A percentile compares a stretch with the other conserved stretches of the same genome.
These are phyloP conservation scores for Agrochola circellaris DNA, from an alignment of 2,888 invertebrate species.

Conservation along the genomic window DNA sequence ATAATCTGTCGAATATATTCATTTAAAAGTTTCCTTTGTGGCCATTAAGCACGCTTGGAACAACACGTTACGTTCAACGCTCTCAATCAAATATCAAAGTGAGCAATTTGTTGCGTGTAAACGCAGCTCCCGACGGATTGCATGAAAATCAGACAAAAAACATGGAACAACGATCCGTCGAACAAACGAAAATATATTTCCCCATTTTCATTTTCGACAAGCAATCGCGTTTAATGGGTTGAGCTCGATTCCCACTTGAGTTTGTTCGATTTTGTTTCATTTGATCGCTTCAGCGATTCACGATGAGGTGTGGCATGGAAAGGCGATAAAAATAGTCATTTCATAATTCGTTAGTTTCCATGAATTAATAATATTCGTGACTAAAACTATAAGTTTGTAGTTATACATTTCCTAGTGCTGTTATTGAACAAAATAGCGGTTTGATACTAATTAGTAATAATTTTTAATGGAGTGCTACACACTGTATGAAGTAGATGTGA, in stretches of 20 bases:
- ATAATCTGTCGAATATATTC: constrained; percentile 23
- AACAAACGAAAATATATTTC: constrained; percentile 87
- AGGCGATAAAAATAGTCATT: constrained; percentile 63
- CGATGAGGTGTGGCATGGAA: constrained; percentile 73
- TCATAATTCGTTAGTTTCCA: constrained; percentile 59
- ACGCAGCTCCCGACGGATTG: constrained; percentile 84
- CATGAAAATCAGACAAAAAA: constrained; percentile 86
- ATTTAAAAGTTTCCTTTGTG: constrained; percentile 44
- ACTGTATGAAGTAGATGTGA: constrained; percentile 10
- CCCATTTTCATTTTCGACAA: constrained; percentile 89
- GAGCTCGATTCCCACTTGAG: constrained; percentile 88
- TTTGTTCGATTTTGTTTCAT: constrained; percentile 87
- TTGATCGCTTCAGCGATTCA: constrained; percentile 83
- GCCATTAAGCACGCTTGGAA: constrained; percentile 47
- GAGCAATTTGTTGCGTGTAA: constrained; percentile 86
- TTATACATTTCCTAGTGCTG: not conserved
- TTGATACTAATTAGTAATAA: constrained; percentile 41
- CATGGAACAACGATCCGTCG: constrained; percentile 78
- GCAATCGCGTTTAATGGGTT: constrained; percentile 88
- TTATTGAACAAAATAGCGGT: constrained; percentile 24
- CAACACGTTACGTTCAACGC: constrained; percentile 57
- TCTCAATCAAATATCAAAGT: constrained; percentile 85
- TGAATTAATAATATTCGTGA: constrained; percentile 30
- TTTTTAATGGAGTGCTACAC: constrained; percentile 26
- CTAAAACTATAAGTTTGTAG: not conserved